Base-by-base conservation (phyloP, 1,140 invertebrate genomes). In the Caenorhabditis tropicalis region DNA sequence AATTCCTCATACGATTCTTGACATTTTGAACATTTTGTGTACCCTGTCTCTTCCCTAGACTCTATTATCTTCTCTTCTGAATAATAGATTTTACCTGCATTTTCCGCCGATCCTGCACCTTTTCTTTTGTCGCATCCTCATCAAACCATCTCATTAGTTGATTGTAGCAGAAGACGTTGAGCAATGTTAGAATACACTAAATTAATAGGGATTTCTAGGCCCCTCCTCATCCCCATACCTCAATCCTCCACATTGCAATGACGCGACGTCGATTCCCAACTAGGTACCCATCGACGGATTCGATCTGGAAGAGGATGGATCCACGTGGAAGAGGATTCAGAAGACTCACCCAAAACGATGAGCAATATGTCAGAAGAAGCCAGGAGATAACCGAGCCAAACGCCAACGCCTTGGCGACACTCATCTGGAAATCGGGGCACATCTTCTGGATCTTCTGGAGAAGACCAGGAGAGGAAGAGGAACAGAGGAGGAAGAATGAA, bases 71-170 rank as follows among this genome's bases (percentile, higher is more conserved):
- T 46, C 21, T n/a, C 27, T 2, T 2, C n/a, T 0, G 16, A 27
- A 46, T 27, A 27, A 79, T 79, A 46, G 27, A 48, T 79, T 79
- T 21, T 49, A 43, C 81, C 36, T 82, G 53, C 81, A 53, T 58
- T 60, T 27, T 16, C 15, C 53, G 29, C 4, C 81, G 16, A 39
- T 53, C 53, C 51, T 16, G 43, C n/a, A 27, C 46, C 36, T 53
- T 82, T 15, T 58, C 48, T 19, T 43, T 82, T 29, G n/a, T 33
- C 5, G 24, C n/a, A 19, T 82, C 49, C n/a, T 58, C 81, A 21
- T 82, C 81, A 21, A 82, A 85, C 33, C 83, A 85, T 31, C 15
- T 29, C 70, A 85, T 82, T 36, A 85, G 31, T 29, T 85, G 80
- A n/a, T 33, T 27, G 19, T 79, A 85, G 16, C 60, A 60, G n/a